A percentile compares a stretch with the other conserved stretches of the same genome.
These are phyloP conservation scores for Thelaira solivaga DNA, from an alignment of 2,888 invertebrate species.

Conservation along the genomic window DNA sequence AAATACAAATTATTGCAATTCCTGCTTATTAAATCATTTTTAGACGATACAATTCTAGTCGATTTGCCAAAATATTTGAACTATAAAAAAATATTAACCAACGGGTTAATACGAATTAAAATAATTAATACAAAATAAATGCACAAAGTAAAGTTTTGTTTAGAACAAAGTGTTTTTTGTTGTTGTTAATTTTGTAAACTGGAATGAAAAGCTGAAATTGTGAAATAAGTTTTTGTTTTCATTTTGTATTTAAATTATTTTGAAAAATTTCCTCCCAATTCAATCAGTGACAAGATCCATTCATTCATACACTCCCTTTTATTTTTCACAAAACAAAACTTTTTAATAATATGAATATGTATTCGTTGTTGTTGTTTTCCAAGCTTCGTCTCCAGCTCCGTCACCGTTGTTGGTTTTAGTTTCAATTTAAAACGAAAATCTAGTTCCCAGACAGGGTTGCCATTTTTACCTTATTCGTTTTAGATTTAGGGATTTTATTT, in stretches of 20 bases:
- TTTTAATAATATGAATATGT: conserved; percentile 6
- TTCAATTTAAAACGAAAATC: conserved; percentile 45
- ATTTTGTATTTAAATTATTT: background rate
- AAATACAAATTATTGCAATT: no score
- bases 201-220: background rate
- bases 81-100: no score
- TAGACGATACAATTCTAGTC: no score
- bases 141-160: no score
- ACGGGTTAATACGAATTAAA: no score
- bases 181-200: background rate
- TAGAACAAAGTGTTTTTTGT: no score
- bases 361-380: conserved; percentile 17
- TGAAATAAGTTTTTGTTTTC: background rate
- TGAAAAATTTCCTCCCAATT: conserved; percentile 13
- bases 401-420: background rate
- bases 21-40: no score
- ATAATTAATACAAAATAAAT: no score
- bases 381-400: background rate
- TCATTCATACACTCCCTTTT: conserved; percentile 41
- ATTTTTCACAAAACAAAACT: conserved; percentile 4
- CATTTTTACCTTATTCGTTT: no score
- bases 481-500: no score
- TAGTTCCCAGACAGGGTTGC: conserved; percentile 52
- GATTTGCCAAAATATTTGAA: no score
- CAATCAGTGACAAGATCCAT: conserved; percentile 23